Conservation (phyloP, 2,113 vertebrate genomes). For the Atlantisia rogersi region DNA sequence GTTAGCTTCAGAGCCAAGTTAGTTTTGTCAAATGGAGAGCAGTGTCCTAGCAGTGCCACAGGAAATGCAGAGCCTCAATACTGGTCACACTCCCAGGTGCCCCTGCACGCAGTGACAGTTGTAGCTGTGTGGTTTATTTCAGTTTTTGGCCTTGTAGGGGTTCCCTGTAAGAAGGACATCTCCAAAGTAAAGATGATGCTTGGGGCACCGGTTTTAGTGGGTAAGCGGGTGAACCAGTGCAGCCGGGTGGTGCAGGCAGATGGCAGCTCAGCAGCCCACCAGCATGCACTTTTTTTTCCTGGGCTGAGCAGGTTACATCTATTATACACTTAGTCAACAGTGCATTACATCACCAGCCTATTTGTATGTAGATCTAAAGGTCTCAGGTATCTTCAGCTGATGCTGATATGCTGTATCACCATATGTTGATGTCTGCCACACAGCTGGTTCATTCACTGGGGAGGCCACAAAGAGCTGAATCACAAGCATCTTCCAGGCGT, state of each 20-base stretch:
- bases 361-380: neutral
- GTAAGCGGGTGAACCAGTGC: rapidly evolving
- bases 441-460: neutral
- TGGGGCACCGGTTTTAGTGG: neutral
- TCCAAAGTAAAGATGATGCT: rapidly evolving
- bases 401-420: neutral
- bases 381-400: neutral
- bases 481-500: neutral
- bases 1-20: neutral
- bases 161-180: neutral
- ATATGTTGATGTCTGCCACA: neutral
- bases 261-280: neutral
- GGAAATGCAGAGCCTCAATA: neutral
- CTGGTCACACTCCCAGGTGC: neutral
- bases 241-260: neutral
- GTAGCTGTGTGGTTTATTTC: neutral
- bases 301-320: neutral
- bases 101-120: neutral
- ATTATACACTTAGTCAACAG: neutral
- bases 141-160: neutral
- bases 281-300: neutral
- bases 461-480: neutral
- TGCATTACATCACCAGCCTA: rapidly evolving
- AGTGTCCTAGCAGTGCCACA: neutral
- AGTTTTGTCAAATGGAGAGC: neutral